A percentile compares a stretch with the other conserved stretches of the same genome.
Conservation (phyloP, 2,888 invertebrate species). For the Rhingia campestris region DNA sequence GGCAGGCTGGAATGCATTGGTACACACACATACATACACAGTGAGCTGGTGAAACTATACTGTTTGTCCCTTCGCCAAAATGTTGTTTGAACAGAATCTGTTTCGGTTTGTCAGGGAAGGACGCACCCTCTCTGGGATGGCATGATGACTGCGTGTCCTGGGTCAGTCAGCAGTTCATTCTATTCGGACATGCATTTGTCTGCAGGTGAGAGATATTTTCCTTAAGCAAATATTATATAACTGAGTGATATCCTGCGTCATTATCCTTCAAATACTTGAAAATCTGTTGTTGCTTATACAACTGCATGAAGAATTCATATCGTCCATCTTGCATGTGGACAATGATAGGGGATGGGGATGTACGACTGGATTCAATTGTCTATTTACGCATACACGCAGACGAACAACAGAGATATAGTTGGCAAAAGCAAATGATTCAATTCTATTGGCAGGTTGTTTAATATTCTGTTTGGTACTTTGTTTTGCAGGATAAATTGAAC, state of each 20-base stretch:
- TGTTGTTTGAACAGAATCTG: slow-evolving; percentile 70
- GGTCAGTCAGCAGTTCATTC: slow-evolving; percentile 57
- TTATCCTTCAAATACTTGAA: slow-evolving; percentile 67
- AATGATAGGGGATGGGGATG: background rate
- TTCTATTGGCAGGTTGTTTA: slow-evolving; percentile 60
- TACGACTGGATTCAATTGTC: slow-evolving; percentile 43
- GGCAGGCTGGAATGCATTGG: background rate
- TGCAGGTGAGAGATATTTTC: slow-evolving; percentile 72
- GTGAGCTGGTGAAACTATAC: background rate
- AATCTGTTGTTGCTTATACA: slow-evolving; percentile 10
- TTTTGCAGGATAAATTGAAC: slow-evolving; percentile 54
- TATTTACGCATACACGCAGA: slow-evolving; percentile 8
- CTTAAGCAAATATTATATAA: slow-evolving; percentile 69
- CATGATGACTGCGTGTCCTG: slow-evolving; percentile 45
- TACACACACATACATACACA: slow-evolving; percentile 8
- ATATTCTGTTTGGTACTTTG: slow-evolving; percentile 68
- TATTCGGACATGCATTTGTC: slow-evolving; percentile 54
- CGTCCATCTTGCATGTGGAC: background rate
- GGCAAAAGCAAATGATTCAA: slow-evolving; percentile 54
- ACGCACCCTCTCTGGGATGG: slow-evolving; percentile 16
- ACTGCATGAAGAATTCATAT: slow-evolving; percentile 24
- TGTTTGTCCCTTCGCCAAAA: slow-evolving; percentile 66
- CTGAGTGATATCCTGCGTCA: slow-evolving; percentile 70
- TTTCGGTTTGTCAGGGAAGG: slow-evolving; percentile 56
- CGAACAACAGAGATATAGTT: background rate